A percentile compares a stretch with the other conserved stretches of the same genome.
phyloP scores from a whole-genome alignment of 2,888 invertebrate species.

The Fragum whitleyi region DNA sequence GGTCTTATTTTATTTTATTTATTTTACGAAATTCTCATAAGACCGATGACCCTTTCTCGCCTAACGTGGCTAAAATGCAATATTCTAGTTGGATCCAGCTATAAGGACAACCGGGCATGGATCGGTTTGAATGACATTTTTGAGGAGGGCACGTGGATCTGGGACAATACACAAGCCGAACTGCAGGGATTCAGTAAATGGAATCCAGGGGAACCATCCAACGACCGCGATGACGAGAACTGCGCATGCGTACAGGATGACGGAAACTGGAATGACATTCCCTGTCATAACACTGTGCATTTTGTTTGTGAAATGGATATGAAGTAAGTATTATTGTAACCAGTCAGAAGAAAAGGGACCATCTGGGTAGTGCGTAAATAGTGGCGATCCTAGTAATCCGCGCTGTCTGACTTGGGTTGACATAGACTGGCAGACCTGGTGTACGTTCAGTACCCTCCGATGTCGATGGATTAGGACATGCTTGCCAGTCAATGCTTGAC shows the following conservation, averaged over 20 bases:
- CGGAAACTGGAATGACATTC: slow-evolving; percentile 1
- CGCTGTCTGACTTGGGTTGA: no score
- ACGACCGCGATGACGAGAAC: not conserved
- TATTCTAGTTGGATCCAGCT: not conserved
- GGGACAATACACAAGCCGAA: not conserved
- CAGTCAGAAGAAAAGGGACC: no score
- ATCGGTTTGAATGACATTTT: not conserved
- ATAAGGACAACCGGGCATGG: not conserved
- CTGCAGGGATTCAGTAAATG: not conserved
- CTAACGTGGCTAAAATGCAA: no score
- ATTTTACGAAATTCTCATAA: no score
- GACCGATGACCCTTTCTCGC: no score
- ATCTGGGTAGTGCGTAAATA: no score
- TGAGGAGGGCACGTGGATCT: not conserved
- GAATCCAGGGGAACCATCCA: not conserved
- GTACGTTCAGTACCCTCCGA: no score
- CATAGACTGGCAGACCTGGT: no score
- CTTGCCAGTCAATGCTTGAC: no score
- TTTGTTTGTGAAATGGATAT: not conserved
- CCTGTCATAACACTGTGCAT: not conserved
- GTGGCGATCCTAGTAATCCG: no score
- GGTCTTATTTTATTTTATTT: no score
- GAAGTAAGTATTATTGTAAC: not conserved
- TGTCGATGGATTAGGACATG: no score
- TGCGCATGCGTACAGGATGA: not conserved